Evolutionary conservation across 1,140 invertebrate genomes (phyloP), one percentile per base, ranked within the genome.

Genomic region (Pemphigus obesinymphae): DNA sequence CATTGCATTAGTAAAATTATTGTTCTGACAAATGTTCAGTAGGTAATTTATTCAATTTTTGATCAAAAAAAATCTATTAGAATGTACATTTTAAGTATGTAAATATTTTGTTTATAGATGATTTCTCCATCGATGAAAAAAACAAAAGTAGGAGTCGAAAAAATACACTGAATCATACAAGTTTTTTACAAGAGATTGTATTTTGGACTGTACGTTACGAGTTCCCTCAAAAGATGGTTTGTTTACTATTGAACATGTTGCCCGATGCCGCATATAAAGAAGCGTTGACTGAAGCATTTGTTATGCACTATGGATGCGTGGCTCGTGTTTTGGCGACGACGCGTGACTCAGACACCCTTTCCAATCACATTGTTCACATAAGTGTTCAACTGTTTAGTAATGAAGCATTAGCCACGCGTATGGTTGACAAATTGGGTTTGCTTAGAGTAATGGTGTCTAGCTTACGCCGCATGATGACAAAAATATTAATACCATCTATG

Each of bases 201-300:
- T 99, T 99, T 88, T 99, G 97, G 97, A 97, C 95, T 26, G 95
- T 98, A 34, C 95, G 95, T 86, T 97, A 95, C 88, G 96, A 99
- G 88, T 99, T 99, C 89, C 97, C 97, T 3, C 95, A 98, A 87
- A 97, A 97, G 85, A 90, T 99, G 50, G 96, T 98, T 15, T 98
- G 96, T 85, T 91, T 98, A 66, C 87, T 99, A n/a, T 89, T 99
- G 17, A 97, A 98, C 87, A 95, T 99, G 92, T 88, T 99, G 82
- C 96, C 97, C 4, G 96, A 99, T 89, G 92, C 94, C 76, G 92
- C 95, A 85, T 99, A 98, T 87, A 99, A 99, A 90, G 94, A 94
- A 85, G 78, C 94, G 82, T 92, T 98, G 84, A 97, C 96, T 0
- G 90, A 94, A 84, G 95, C 96, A 11, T 98, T 99, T 88, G 96